Evolutionary conservation across 2,888 invertebrate genomes (phyloP), one percentile per base, ranked within the genome.

Genomic region (Netelia virgata): DNA sequence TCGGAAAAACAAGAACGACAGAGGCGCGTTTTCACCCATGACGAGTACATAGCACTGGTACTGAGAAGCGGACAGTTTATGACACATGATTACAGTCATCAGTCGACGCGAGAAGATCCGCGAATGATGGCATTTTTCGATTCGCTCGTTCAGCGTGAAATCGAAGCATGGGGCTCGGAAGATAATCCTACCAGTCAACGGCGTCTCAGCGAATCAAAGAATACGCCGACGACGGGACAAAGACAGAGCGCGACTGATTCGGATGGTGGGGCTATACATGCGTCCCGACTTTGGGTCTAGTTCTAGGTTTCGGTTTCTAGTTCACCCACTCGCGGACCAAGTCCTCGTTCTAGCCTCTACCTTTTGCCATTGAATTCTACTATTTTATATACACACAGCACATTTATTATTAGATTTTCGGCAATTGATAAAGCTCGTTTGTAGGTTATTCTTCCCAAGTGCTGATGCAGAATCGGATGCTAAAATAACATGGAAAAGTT

Each of bases 111-210:
- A 74, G 98, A 99, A 94, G 98, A 99, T 94, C 97, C 97, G 0
- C 95, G 98, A 74, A 99, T 99, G 98, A 97, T 99, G 97, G 98
- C 98, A 43, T 98, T 98, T 94, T 99, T 99, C 91, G 98, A 99
- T 94, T 97, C 98, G 11, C 94, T 98, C 23, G 97, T 99, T 41
- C 98, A 98, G 92, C 96, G 98, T 59, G 98, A 98, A 93, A 96
- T 98, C 85, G 98, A 98, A 94, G 96, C 96, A 2, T 97, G 97
- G 95, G 94, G 96, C 69, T 96, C 95, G 0, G 96, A 95, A 72
- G 95, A 95, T 83, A 84, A 89, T 16, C 89, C 90, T 41, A 88
- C 90, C 0, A 88, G 89, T 11, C 90, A 91, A 3, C 90, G 90
- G 53, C 90, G 89, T 14, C 90, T 90, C 5, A 92, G 90, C 80